Conservation (phyloP, 35 echinoderm and acorn worm genomes). For the Heliocidaris tuberculata region DNA sequence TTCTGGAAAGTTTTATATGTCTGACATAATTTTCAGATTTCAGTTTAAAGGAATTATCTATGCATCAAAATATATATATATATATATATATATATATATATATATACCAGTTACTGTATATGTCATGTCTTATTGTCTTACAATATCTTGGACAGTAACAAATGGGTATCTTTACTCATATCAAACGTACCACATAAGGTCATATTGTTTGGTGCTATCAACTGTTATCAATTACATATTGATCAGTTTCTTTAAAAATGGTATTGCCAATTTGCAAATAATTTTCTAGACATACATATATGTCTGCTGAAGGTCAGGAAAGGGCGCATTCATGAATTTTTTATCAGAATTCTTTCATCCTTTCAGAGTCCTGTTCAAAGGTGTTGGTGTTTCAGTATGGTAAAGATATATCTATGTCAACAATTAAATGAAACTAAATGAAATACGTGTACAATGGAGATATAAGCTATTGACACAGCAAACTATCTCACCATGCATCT, state of each 20-base stretch:
- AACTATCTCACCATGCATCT: neutral
- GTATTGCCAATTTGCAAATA: neutral
- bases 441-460: neutral
- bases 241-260: neutral
- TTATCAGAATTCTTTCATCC: neutral
- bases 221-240: no score
- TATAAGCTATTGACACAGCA: neutral
- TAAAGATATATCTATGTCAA: neutral
- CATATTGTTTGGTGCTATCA: no score
- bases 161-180: no score
- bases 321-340: neutral
- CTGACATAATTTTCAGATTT: no score
- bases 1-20: no score
- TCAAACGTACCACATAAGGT: no score
- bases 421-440: slow-evolving; percentile 5
- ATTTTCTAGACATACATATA: neutral
- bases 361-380: neutral
- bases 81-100: no score
- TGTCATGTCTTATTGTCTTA: no score
- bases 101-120: no score
- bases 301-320: neutral
- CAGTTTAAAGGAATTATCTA: no score
- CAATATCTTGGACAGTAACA: no score
- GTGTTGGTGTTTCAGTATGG: neutral
- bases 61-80: no score